phyloP scores from a whole-genome alignment of 2,113 vertebrate species.

The Gracilinanus agilis region DNA sequence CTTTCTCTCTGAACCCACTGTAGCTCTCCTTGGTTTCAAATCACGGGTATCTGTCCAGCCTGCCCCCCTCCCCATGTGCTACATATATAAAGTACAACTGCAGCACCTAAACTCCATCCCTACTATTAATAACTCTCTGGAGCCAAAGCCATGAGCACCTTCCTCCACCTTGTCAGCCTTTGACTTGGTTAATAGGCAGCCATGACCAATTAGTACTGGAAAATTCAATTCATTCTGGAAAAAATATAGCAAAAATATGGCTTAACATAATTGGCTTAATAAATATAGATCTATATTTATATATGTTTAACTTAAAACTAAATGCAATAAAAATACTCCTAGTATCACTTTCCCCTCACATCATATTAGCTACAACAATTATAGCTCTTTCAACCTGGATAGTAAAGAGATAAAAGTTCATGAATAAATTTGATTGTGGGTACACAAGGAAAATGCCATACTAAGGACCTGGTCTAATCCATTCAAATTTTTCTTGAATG shows the following conservation, averaged over 20 bases:
- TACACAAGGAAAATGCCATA: background rate
- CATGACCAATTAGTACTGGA: background rate
- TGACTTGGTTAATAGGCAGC: background rate
- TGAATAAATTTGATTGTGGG: background rate
- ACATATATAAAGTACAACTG: background rate
- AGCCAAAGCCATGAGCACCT: background rate
- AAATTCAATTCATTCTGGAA: background rate
- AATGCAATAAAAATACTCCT: background rate
- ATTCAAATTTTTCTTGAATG: conserved; percentile 35
- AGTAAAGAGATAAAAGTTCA: background rate
- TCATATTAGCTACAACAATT: background rate
- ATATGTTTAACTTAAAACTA: conserved; percentile 23
- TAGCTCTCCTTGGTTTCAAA: background rate
- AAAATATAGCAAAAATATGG: background rate
- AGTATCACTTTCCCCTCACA: background rate
- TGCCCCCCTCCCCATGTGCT: background rate
- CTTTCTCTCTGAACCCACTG: background rate
- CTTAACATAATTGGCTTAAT: background rate
- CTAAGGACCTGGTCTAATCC: conserved; percentile 14
- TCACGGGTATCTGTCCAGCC: background rate
- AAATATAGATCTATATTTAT: background rate
- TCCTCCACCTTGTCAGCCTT: background rate
- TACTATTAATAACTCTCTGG: background rate
- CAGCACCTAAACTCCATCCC: background rate
- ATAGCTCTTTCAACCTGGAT: background rate